phyloP scores from a whole-genome alignment of 2,797 vertebrate species.

The Pampus argenteus region DNA sequence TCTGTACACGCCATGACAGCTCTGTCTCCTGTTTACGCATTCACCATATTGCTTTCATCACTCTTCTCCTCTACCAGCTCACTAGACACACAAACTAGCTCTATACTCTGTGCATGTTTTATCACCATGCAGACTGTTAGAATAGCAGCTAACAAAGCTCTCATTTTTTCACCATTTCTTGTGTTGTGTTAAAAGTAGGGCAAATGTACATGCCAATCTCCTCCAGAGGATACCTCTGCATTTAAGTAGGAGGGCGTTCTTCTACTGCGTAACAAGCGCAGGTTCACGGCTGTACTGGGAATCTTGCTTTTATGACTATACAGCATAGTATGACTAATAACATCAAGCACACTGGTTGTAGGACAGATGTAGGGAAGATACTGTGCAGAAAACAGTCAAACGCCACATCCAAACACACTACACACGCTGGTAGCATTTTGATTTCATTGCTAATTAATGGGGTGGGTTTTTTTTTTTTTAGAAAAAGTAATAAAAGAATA shows the following conservation, averaged over 20 bases:
- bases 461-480: slow-evolving; percentile 46
- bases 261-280: slow-evolving; percentile 26
- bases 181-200: slow-evolving; percentile 58
- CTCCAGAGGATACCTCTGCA: slow-evolving; percentile 54
- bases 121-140: slow-evolving; percentile 38
- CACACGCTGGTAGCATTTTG: slow-evolving; percentile 35
- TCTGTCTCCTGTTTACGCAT: slow-evolving; percentile 48
- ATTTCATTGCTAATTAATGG: slow-evolving; percentile 58
- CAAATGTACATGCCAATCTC: slow-evolving; percentile 56
- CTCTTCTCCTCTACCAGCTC: slow-evolving; percentile 32
- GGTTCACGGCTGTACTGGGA: slow-evolving; percentile 44
- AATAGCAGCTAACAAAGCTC: slow-evolving; percentile 38
- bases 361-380: slow-evolving; percentile 23
- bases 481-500: slow-evolving; percentile 48
- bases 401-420: slow-evolving; percentile 35
- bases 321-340: slow-evolving; percentile 26
- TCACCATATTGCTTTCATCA: slow-evolving; percentile 26
- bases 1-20: slow-evolving; percentile 26
- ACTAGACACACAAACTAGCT: background rate
- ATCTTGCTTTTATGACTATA: slow-evolving; percentile 21
- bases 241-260: slow-evolving; percentile 40
- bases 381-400: slow-evolving; percentile 34
- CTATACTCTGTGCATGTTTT: slow-evolving; percentile 55
- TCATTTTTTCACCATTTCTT: slow-evolving; percentile 36
- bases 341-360: slow-evolving; percentile 19